Base-by-base conservation (phyloP, 1,140 invertebrate species). In the Parasteatoda tepidariorum region DNA sequence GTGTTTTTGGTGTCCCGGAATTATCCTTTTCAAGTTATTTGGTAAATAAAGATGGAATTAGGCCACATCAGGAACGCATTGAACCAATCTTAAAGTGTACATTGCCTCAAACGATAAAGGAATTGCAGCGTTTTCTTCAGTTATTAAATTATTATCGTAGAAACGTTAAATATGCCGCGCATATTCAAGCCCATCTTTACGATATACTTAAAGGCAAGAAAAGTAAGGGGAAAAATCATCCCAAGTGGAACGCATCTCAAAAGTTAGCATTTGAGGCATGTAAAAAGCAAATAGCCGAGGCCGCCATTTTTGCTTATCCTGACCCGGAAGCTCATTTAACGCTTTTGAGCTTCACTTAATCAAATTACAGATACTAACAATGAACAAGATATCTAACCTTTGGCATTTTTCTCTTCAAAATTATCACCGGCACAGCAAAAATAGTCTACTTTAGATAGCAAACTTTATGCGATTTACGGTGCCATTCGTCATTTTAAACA, bases 101-200 rank as follows among this genome's bases (percentile, higher is more conserved):
- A 68, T 38, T 66, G 88, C 90, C 2, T 71, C 24, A 15, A 41
- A 86, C 89, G 76, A 67, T 87, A 26, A 85, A 86, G n/a, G 78
- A 89, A 83, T 41, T 90, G 7, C 85, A 87, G 59, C 67, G 86
- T 4, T 89, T 88, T 83, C 22, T 89, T 13, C 89, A 89, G 5
- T 71, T 89, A 28, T 66, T 90, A 6, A 89, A 89, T 76, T 89
- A 87, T 85, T 90, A 90, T 59, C 4, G 38, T 26, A n/a, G 54
- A 5, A 59, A 59, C n/a, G n/a, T 83, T n/a, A 84, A 71, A 31
- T 85, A 87, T 59, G 82, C 87, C 7, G 84, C 87, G 2, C 30
- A 68, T 1, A 30, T 83, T 0, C 84, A 82, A 62, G 22, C 31
- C 2, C 83, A 74, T 30, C 62, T 86, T 3, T 41, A 85, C 18